Percentiles rank a stretch among this genome's conserved stretches.
Evolutionary conservation across 1,140 invertebrate species (phyloP).

Genomic region (Cataglyphis hispanica): DNA sequence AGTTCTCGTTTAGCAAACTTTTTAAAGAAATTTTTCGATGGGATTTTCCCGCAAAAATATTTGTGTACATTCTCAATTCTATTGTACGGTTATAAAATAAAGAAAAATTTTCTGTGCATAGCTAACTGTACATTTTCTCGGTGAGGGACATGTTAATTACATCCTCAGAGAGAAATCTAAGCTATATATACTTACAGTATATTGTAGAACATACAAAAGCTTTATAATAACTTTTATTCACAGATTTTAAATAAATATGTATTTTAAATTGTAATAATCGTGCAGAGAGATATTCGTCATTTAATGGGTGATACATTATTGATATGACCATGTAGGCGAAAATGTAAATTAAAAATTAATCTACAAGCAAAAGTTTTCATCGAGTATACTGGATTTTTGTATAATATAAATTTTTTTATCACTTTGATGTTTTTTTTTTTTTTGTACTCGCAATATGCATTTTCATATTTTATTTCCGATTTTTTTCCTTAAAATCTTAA

Average conservation of each 20-base stretch:
- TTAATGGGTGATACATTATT: constrained; percentile 16
- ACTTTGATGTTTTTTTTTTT: not conserved
- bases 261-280: not conserved
- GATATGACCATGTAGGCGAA: not conserved
- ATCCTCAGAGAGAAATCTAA: not conserved
- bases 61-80: not conserved
- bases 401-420: not conserved
- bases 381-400: not conserved
- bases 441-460: not conserved
- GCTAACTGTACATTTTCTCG: not conserved
- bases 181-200: not conserved
- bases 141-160: constrained; percentile 26
- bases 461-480: not conserved
- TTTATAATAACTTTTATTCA: not conserved
- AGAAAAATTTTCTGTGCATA: not conserved
- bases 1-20: not conserved
- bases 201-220: not conserved
- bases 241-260: constrained; percentile 35
- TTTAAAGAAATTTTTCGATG: not conserved
- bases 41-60: not conserved
- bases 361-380: not conserved
- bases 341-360: not conserved
- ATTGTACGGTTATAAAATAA: not conserved
- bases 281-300: not conserved
- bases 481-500: not conserved